phyloP scores from a whole-genome alignment of 2,113 vertebrate genomes.

The Siniperca chuatsi region DNA sequence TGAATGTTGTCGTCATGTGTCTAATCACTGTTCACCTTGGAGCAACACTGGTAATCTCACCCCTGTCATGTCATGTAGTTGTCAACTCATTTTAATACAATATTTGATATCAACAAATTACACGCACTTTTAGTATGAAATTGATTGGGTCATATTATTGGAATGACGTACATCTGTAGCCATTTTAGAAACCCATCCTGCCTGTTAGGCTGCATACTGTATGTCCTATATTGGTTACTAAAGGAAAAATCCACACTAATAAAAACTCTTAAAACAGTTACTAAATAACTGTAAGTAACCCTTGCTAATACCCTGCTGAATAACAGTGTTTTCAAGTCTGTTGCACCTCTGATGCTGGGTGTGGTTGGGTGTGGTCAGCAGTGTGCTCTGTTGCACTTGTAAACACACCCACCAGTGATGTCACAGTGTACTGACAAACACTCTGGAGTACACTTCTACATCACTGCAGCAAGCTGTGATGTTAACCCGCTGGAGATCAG shows the following conservation, averaged over 20 bases:
- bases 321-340: background rate
- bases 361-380: too few species aligned
- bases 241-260: background rate
- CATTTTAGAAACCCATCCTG: background rate
- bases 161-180: background rate
- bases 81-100: constrained; percentile 55
- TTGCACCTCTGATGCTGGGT: background rate
- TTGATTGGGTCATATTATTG: background rate
- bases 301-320: background rate
- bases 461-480: background rate
- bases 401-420: background rate
- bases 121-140: background rate
- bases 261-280: background rate
- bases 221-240: background rate
- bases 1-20: constrained; percentile 38
- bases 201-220: background rate
- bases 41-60: constrained; percentile 26
- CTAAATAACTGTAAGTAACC: background rate
- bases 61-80: constrained; percentile 28
- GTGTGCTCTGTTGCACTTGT: background rate
- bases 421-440: background rate
- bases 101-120: constrained; percentile 45
- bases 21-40: constrained; percentile 39
- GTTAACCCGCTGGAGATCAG: background rate
- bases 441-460: background rate